phyloP scores from a whole-genome alignment of 2,113 vertebrate species.

The Neolamprologus longior region DNA sequence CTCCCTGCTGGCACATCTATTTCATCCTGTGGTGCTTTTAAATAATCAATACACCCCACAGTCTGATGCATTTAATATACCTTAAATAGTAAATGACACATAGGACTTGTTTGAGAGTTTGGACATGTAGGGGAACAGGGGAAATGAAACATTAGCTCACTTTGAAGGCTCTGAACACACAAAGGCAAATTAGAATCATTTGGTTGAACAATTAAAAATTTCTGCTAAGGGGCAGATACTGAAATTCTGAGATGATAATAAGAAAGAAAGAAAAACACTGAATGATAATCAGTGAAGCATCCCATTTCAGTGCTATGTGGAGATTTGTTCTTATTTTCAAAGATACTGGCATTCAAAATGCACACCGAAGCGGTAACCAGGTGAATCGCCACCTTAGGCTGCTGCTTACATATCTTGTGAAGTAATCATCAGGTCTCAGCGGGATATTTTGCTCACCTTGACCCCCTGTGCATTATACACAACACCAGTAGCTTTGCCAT shows the following conservation, averaged over 20 bases:
- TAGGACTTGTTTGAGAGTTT: background rate
- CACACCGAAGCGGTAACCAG: constrained; percentile 9
- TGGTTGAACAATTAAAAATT: background rate
- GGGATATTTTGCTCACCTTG: constrained; percentile 29
- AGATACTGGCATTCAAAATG: constrained; percentile 23
- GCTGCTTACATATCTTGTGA: constrained; percentile 34
- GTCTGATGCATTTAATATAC: constrained; percentile 36
- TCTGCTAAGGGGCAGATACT: background rate
- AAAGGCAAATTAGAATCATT: background rate
- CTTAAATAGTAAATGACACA: constrained; percentile 33
- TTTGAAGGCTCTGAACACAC: background rate
- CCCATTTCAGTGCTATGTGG: background rate
- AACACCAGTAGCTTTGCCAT: background rate
- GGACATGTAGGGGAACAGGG: background rate
- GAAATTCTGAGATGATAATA: background rate
- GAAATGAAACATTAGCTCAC: background rate
- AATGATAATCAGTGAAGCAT: background rate
- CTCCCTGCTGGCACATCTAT: constrained; percentile 35
- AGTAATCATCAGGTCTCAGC: constrained; percentile 28
- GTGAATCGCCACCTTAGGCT: constrained; percentile 23
- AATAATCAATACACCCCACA: constrained; percentile 54
- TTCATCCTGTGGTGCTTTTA: constrained; percentile 52
- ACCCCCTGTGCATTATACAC: constrained; percentile 17
- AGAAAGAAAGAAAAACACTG: background rate
- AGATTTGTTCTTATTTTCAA: background rate